Evolutionary conservation across 2,888 invertebrate species (phyloP).

Genomic region (Sphaerophoria rueppellii): DNA sequence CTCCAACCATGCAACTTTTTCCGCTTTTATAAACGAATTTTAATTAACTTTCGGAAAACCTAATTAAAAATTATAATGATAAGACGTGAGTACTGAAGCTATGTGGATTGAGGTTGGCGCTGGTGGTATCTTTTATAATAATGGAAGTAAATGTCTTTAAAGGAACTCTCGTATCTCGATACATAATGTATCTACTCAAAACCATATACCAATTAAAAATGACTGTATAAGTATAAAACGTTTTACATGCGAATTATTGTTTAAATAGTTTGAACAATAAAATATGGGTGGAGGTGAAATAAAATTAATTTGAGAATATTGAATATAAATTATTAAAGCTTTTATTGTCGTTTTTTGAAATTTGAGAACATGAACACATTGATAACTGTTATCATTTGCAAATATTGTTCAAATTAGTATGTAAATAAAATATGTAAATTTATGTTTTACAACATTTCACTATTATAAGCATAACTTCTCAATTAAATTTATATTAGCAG

Average conservation of each 20-base stretch:
- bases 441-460: too few species aligned
- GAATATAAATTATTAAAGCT: too few species aligned
- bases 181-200: too few species aligned
- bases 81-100: constrained; percentile 46
- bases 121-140: constrained; percentile 2
- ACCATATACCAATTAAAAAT: constrained; percentile 26
- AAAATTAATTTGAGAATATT: too few species aligned
- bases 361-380: too few species aligned
- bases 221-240: not conserved
- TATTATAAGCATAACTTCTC: too few species aligned
- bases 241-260: not conserved
- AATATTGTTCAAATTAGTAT: too few species aligned
- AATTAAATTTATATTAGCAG: too few species aligned
- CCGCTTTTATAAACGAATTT: constrained; percentile 82
- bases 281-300: not conserved
- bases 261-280: not conserved
- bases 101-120: not conserved
- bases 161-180: constrained; percentile 6
- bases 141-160: constrained; percentile 49
- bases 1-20: constrained; percentile 77
- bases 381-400: too few species aligned
- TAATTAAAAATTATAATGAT: constrained; percentile 82
- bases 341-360: too few species aligned
- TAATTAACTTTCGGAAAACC: constrained; percentile 82
- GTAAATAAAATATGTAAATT: too few species aligned